phyloP scores from a whole-genome alignment of 2,888 invertebrate species.

The Cephalotes varians region DNA sequence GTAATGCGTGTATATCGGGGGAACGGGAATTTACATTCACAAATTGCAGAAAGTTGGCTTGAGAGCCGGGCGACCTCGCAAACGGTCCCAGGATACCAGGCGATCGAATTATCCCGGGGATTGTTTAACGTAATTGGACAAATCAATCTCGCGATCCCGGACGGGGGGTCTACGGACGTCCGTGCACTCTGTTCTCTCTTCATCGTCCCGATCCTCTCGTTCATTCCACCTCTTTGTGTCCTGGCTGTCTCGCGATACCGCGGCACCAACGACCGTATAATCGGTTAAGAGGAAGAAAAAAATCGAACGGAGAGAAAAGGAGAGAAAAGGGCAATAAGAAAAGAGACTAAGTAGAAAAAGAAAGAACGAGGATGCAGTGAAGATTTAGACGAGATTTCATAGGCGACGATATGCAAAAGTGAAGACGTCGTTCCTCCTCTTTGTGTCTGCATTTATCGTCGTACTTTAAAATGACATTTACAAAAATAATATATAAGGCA shows the following conservation, averaged over 20 bases:
- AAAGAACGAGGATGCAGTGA: neutral
- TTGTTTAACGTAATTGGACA: constrained; percentile 83
- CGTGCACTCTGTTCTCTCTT: constrained; percentile 54
- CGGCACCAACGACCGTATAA: constrained; percentile 63
- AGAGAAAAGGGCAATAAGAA: neutral
- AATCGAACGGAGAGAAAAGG: constrained; percentile 16
- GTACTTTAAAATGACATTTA: neutral
- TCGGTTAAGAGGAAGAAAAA: constrained; percentile 55
- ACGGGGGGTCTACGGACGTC: constrained; percentile 69
- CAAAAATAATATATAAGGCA: neutral
- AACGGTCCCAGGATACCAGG: constrained; percentile 57
- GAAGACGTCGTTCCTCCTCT: neutral
- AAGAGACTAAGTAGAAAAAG: neutral
- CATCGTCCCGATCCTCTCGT: constrained; percentile 55
- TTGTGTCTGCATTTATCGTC: neutral
- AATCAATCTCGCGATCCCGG: constrained; percentile 79
- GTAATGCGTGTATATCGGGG: constrained; percentile 13
- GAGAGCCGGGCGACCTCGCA: constrained; percentile 56
- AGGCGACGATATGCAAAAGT: constrained; percentile 3
- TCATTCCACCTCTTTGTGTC: constrained; percentile 48
- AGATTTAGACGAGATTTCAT: constrained; percentile 32
- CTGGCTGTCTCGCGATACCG: constrained; percentile 47
- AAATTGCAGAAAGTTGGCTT: constrained; percentile 60
- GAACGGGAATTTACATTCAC: constrained; percentile 61
- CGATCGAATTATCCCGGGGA: constrained; percentile 77